Evolutionary conservation across 2,797 vertebrate species (phyloP).

Genomic region (Lepus oiostolus): DNA sequence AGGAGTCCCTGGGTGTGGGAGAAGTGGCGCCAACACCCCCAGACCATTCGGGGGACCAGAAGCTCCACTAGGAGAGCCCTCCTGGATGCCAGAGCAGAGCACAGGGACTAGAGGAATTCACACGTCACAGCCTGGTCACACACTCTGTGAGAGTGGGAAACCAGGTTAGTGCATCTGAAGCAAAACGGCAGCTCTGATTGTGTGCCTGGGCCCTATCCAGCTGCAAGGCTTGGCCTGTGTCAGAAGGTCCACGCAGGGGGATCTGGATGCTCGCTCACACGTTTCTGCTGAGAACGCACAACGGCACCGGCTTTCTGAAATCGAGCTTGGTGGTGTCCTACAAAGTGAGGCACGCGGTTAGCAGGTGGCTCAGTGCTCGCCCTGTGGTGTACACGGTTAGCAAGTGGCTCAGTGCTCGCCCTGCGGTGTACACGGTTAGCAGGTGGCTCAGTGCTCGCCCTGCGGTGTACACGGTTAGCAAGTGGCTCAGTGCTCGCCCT

Average conservation of each 20-base stretch:
- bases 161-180: not conserved
- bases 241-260: not conserved
- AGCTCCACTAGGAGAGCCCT: too few species aligned
- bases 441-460: too few species aligned
- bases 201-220: too few species aligned
- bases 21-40: not conserved
- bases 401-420: too few species aligned
- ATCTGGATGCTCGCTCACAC: not conserved
- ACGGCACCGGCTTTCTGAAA: not conserved
- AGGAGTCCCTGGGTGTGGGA: not conserved
- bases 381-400: too few species aligned
- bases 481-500: too few species aligned
- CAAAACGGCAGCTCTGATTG: not conserved
- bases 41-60: too few species aligned
- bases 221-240: not conserved
- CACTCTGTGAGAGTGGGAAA: not conserved
- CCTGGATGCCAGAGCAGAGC: not conserved
- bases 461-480: too few species aligned
- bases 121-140: too few species aligned
- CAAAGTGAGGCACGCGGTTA: not conserved
- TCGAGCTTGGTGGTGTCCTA: not conserved
- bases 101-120: not conserved
- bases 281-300: not conserved
- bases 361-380: too few species aligned
- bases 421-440: too few species aligned